phyloP scores from a whole-genome alignment of 2,888 invertebrate genomes.

The Euzophera pinguis region DNA sequence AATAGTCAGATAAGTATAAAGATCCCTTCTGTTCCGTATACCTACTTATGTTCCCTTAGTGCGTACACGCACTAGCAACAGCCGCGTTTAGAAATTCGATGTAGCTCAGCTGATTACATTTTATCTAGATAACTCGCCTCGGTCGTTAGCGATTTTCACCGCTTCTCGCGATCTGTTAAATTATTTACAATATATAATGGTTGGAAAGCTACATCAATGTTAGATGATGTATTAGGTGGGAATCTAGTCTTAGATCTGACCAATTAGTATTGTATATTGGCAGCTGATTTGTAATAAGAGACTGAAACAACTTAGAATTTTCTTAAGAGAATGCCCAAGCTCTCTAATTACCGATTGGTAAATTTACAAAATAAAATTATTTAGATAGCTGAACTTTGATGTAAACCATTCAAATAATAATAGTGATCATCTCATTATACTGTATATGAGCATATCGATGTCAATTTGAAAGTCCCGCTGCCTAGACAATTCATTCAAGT shows the following conservation, averaged over 20 bases:
- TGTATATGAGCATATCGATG: too few relatives aligned
- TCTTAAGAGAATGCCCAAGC: too few relatives aligned
- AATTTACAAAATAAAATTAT: too few relatives aligned
- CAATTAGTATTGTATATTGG: not conserved
- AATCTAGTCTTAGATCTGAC: not conserved
- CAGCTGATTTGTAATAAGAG: not conserved
- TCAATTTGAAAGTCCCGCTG: too few relatives aligned
- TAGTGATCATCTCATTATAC: too few relatives aligned
- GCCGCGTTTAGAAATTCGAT: conserved; percentile 16
- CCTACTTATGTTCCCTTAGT: not conserved
- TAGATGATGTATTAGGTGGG: not conserved
- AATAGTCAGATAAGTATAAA: too few relatives aligned
- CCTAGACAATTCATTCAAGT: too few relatives aligned
- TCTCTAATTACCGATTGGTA: too few relatives aligned
- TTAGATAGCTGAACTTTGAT: too few relatives aligned
- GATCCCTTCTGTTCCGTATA: not conserved
- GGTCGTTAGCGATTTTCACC: conserved; percentile 12
- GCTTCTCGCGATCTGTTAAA: conserved; percentile 11
- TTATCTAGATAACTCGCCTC: conserved; percentile 15
- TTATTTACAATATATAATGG: conserved; percentile 13
- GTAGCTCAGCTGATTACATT: conserved; percentile 18
- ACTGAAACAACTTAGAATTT: too few relatives aligned
- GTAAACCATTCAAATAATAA: too few relatives aligned
- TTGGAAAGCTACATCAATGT: conserved; percentile 9
- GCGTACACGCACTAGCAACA: conserved; percentile 18